Conservation (phyloP, 2,797 vertebrate species). For the Trachurus trachurus region DNA sequence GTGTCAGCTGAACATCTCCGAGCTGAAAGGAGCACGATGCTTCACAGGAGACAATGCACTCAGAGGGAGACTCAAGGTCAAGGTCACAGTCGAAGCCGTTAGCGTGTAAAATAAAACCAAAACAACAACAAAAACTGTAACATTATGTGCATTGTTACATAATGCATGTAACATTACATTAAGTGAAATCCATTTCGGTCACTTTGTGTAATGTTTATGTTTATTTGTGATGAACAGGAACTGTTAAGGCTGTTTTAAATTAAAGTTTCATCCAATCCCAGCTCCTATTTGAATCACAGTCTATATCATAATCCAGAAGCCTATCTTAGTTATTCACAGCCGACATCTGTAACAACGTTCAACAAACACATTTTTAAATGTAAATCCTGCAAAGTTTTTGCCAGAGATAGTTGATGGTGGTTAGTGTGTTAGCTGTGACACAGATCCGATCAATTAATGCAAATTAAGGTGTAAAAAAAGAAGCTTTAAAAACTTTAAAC, state of each 20-base stretch:
- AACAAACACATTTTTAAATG: no score
- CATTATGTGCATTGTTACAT: no score
- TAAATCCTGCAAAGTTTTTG: no score
- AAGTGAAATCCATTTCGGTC: not conserved
- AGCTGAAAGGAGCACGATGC: conserved; percentile 4
- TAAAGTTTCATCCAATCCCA: not conserved
- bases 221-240: not conserved
- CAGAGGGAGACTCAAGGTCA: conserved; percentile 45
- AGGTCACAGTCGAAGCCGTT: conserved; percentile 21
- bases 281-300: not conserved
- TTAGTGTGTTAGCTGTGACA: no score
- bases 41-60: conserved; percentile 23
- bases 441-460: no score
- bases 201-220: not conserved
- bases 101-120: not conserved
- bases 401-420: no score
- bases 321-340: no score
- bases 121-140: not conserved
- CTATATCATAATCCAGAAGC: no score
- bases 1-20: conserved; percentile 20
- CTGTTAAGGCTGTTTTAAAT: not conserved
- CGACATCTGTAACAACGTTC: no score
- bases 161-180: no score
- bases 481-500: no score
- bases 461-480: no score